phyloP scores from a whole-genome alignment of 2,888 invertebrate species.

The Scaptomyza parva region DNA sequence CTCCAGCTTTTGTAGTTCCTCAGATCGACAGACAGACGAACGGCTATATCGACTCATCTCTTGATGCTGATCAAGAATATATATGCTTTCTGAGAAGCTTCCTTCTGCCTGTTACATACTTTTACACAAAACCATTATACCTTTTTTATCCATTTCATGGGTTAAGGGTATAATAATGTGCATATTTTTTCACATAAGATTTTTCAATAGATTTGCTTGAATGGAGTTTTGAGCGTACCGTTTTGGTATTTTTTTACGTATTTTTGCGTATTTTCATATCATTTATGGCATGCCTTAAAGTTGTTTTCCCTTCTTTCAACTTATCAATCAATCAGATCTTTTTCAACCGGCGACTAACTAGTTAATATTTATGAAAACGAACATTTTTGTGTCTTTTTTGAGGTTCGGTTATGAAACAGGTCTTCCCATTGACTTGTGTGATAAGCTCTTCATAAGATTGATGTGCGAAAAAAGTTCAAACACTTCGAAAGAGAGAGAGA shows the following conservation, averaged over 20 bases:
- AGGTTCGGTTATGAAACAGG: neutral
- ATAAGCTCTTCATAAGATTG: neutral
- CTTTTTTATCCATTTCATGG: no score
- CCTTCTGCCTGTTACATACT: no score
- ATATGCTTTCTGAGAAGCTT: no score
- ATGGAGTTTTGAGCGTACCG: slow-evolving; percentile 38
- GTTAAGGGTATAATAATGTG: no score
- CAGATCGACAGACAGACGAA: no score
- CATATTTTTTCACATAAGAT: slow-evolving; percentile 29
- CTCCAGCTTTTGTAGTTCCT: no score
- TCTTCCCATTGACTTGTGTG: neutral
- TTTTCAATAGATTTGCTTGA: slow-evolving; percentile 49
- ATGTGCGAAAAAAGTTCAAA: slow-evolving; percentile 1
- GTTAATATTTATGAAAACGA: slow-evolving; percentile 3
- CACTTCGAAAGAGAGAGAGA: neutral
- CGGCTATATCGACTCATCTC: no score
- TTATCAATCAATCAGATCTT: slow-evolving; percentile 63
- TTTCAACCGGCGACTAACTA: neutral
- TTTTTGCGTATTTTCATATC: no score
- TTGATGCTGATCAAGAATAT: no score
- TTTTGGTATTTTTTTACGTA: slow-evolving; percentile 20
- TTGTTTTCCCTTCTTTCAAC: slow-evolving; percentile 72
- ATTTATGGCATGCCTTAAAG: slow-evolving; percentile 67
- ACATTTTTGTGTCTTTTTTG: neutral
- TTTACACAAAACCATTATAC: no score